Base-by-base conservation (phyloP, 2,797 vertebrate species). In the Sebastes miniatus region DNA sequence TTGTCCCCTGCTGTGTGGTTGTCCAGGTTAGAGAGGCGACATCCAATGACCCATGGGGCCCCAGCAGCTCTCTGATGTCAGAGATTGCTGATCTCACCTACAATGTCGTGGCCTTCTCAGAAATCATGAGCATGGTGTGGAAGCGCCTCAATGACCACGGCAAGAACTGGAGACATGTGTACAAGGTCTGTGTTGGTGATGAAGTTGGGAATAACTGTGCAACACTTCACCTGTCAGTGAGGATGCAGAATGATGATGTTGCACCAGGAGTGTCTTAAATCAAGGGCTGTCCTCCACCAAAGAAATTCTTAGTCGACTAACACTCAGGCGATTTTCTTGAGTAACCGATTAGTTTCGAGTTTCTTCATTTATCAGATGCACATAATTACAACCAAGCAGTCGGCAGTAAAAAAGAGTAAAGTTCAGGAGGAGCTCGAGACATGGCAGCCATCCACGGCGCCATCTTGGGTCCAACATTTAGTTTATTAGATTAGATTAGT, bases 121-220 rank as follows among this genome's bases (percentile, higher is more conserved):
- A 98, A 95, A 98, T 98, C 85, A 98, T 98, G 97, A 98, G 97
- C 91, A 98, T 98, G 97, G 97, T 98, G 85, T 98, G 97, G 97
- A 97, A 98, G 71, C 96, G 97, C 62, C 97, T 98, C 80, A 98
- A 98, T 1, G 97, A 98, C 93, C 97, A 98, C 0, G 97, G 97
- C 88, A 98, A 98, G 93, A 98, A 98, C 95, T 98, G 97, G 97
- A 96, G 97, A 89, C 97, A 98, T 1, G 97, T 98, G 50, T 98
- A 98, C 93, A 98, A 98, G 97, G 97, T 98, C 61, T 80, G 93
- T 24, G 36, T 69, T 47, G 64, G 8, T 64, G 74, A 32, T 57
- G 11, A 59, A 25, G 18, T 12, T 67, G 13, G 22, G 20, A 61
- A 32, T 68, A 70, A 64, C 16, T 67, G 13, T 76, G 8, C 24